phyloP scores from a whole-genome alignment of 2,797 vertebrate genomes.

The Strix occidentalis region DNA sequence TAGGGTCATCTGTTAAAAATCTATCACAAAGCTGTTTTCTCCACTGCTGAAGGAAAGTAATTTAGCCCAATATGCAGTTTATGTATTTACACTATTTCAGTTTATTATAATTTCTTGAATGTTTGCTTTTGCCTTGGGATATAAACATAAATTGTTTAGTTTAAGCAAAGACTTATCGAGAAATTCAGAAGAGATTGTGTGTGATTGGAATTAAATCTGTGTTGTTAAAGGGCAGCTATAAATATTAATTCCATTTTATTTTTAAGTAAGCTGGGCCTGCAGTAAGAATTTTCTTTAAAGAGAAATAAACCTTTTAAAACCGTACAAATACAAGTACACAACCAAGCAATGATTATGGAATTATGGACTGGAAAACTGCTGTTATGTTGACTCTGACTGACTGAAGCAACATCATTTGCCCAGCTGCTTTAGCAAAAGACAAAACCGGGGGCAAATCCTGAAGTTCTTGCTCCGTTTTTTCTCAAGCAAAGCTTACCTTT shows the following conservation, averaged over 20 bases:
- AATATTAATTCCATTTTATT: slow-evolving; percentile 44
- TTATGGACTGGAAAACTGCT: neutral
- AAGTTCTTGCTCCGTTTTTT: neutral
- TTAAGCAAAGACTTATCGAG: slow-evolving; percentile 1
- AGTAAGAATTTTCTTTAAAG: slow-evolving; percentile 5
- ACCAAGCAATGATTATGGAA: neutral
- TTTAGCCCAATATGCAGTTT: neutral
- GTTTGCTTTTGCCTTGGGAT: neutral
- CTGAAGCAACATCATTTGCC: neutral
- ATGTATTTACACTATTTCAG: neutral
- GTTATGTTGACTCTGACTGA: neutral
- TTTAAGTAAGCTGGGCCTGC: neutral
- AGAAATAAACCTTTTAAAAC: neutral
- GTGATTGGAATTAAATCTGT: neutral
- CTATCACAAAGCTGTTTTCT: neutral
- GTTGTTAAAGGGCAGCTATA: slow-evolving; percentile 16
- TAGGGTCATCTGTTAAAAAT: neutral
- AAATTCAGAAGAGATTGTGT: slow-evolving; percentile 3
- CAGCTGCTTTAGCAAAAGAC: neutral
- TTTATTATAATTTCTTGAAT: slow-evolving; percentile 21
- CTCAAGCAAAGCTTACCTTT: neutral
- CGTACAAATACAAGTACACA: neutral
- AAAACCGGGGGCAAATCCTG: neutral
- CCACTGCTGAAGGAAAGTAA: neutral
- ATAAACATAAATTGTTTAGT: slow-evolving; percentile 10